Evolutionary conservation across 2,113 vertebrate genomes (phyloP).

Genomic region (Guaruba guarouba): DNA sequence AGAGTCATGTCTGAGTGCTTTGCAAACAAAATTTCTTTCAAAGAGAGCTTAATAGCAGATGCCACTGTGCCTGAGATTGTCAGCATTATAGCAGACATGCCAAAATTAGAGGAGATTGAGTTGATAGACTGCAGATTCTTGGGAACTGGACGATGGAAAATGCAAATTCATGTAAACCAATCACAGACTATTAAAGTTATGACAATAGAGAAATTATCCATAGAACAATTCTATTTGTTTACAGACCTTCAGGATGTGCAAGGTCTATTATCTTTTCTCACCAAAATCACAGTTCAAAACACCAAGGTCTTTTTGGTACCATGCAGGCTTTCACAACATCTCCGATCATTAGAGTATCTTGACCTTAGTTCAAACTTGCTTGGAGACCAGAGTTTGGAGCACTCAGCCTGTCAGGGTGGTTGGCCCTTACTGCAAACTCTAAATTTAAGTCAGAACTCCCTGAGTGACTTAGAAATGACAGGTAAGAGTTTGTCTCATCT

Average conservation of each 20-base stretch:
- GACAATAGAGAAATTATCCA: neutral
- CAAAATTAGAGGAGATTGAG: conserved; percentile 39
- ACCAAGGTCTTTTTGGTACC: conserved; percentile 78
- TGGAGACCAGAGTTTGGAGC: conserved; percentile 64
- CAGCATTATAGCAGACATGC: neutral
- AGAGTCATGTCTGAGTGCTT: neutral
- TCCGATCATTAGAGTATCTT: conserved; percentile 73
- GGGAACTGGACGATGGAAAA: conserved; percentile 59
- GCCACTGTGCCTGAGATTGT: neutral
- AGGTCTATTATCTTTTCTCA: neutral
- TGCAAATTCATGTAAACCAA: neutral
- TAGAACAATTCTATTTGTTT: conserved; percentile 60
- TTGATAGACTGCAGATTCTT: conserved; percentile 58
- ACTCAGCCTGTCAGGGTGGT: conserved; percentile 60
- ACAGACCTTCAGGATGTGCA: conserved; percentile 23
- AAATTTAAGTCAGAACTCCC: conserved; percentile 78
- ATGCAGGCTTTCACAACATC: conserved; percentile 42
- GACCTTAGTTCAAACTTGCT: conserved; percentile 81
- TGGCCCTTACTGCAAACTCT: conserved; percentile 69
- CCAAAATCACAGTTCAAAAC: conserved; percentile 49
- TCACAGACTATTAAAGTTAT: neutral
- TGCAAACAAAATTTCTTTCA: conserved; percentile 58
- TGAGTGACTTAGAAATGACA: conserved; percentile 66
- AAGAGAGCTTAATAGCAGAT: conserved; percentile 51
- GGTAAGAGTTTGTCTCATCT: conserved; percentile 64